Base-by-base conservation (phyloP, 2,888 invertebrate species). In the Pocota personata region DNA sequence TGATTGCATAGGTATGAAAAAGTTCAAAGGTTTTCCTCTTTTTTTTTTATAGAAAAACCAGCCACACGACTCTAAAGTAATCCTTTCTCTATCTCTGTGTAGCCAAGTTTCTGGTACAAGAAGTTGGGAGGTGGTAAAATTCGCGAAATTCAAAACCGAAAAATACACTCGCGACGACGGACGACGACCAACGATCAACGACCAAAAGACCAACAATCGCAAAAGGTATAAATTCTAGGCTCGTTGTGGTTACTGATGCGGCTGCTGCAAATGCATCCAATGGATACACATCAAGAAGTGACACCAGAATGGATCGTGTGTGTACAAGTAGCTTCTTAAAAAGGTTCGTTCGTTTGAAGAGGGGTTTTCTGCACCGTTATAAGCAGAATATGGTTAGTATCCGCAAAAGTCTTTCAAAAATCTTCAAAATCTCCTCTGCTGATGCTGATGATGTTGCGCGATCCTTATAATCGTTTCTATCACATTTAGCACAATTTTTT, bases 311-410 rank as follows among this genome's bases (percentile, higher is more conserved):
- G 66, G 86, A 80, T 86, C 72, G 80, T 80, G 58, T 80, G 71
- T 80, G 72, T 77, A 77, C 67, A 35, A 82, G 72, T 67, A 72
- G 60, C 72, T 71, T 72, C 82, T 86, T 48, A 62, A 86, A 86
- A 86, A 82, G 77, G 86, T 77, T 77, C 72, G 76, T 37, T 77
- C 66, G 52, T 66, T 72, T 48, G 35, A 80, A 60, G 60, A 48
- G 80, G 58, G 40, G 66, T 80, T 60, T 72, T 86, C 69, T 76
- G 80, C 86, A 86, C 86, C 80, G 86, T 86, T 86, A 86, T 86
- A 72, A 52, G 50, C 55, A 84, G 43, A 84, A 80, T 79, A 71
- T 86, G 48, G 64, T 60, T 75, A 32, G 73, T 75, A 69, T 69
- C 64, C 78, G 73, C 79, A 79, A 67, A 83, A 67, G 67, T 71